A percentile compares a stretch with the other conserved stretches of the same genome.
These are phyloP conservation scores for Caenorhabditis imperialis DNA, from an alignment of 2,888 invertebrate species.

Conservation along the genomic window DNA sequence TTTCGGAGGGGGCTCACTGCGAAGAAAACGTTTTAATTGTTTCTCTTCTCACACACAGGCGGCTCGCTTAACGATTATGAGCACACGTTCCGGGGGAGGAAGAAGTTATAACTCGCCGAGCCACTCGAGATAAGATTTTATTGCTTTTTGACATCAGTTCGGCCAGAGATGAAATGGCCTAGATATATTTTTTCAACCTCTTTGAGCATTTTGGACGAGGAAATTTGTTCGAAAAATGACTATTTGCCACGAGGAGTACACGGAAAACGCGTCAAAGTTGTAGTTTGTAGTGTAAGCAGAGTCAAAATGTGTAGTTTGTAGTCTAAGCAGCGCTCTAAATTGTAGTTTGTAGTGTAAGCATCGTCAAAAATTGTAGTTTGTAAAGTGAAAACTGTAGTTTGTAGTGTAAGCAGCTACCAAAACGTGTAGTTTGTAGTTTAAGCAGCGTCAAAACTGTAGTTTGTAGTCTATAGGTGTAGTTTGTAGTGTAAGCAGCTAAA, in stretches of 20 bases:
- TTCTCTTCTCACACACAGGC: constrained; percentile 16
- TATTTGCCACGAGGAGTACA: constrained; percentile 8
- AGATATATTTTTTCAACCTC: too few species aligned
- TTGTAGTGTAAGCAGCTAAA: too few species aligned
- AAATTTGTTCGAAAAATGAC: too few species aligned
- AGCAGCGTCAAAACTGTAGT: neutral
- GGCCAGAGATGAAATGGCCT: too few species aligned
- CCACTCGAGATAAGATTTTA: too few species aligned
- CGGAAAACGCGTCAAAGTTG: neutral
- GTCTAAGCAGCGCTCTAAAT: too few species aligned
- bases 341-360: too few species aligned
- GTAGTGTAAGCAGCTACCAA: neutral
- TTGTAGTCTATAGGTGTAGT: too few species aligned
- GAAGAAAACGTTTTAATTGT: constrained; percentile 30
- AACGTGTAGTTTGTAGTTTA: neutral
- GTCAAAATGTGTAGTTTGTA: constrained; percentile 6
- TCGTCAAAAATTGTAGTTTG: too few species aligned
- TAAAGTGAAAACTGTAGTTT: neutral
- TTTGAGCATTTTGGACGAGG: too few species aligned
- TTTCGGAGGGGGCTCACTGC: too few species aligned
- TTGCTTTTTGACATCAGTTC: constrained; percentile 55
- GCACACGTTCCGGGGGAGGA: constrained; percentile 34
- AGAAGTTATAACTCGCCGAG: neutral
- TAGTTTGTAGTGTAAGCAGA: constrained; percentile 33
- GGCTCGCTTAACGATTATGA: constrained; percentile 49